A percentile compares a stretch with the other conserved stretches of the same genome.
phyloP scores from a whole-genome alignment of 2,888 invertebrate species.

The Andrena bicolor region DNA sequence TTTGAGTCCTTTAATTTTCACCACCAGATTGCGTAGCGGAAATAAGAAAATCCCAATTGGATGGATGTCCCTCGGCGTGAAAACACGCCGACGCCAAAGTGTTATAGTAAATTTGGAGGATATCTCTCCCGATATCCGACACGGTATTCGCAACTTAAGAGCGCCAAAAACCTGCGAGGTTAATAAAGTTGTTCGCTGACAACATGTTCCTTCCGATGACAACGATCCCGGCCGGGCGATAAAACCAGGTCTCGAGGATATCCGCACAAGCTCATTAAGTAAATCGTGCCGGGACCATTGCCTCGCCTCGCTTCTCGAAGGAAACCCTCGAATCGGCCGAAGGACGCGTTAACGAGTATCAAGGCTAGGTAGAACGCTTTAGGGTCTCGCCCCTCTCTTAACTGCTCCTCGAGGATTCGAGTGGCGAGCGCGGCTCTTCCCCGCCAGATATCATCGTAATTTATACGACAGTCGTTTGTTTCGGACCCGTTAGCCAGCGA shows the following conservation, averaged over 20 bases:
- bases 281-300: slow-evolving; percentile 55
- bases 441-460: slow-evolving; percentile 74
- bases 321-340: slow-evolving; percentile 50
- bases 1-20: too few species aligned
- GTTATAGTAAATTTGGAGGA: too few species aligned
- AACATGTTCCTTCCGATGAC: slow-evolving; percentile 36
- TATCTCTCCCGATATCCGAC: too few species aligned
- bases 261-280: slow-evolving; percentile 60
- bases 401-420: slow-evolving; percentile 51
- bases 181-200: slow-evolving; percentile 50
- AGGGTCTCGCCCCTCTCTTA: slow-evolving; percentile 14
- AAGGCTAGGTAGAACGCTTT: slow-evolving; percentile 45
- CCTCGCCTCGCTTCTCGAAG: slow-evolving; percentile 17
- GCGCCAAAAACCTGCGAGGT: neutral
- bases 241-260: slow-evolving; percentile 50
- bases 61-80: too few species aligned
- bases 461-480: slow-evolving; percentile 77
- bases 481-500: slow-evolving; percentile 68
- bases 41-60: too few species aligned
- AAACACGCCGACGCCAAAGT: too few species aligned
- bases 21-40: too few species aligned
- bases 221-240: slow-evolving; percentile 45
- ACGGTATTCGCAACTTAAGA: neutral
- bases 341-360: slow-evolving; percentile 67
- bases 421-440: slow-evolving; percentile 29